Percentiles rank a stretch among this genome's conserved stretches.
These are phyloP conservation scores for Ennomos erosarius DNA, from an alignment of 2,888 invertebrate species.

Conservation along the genomic window DNA sequence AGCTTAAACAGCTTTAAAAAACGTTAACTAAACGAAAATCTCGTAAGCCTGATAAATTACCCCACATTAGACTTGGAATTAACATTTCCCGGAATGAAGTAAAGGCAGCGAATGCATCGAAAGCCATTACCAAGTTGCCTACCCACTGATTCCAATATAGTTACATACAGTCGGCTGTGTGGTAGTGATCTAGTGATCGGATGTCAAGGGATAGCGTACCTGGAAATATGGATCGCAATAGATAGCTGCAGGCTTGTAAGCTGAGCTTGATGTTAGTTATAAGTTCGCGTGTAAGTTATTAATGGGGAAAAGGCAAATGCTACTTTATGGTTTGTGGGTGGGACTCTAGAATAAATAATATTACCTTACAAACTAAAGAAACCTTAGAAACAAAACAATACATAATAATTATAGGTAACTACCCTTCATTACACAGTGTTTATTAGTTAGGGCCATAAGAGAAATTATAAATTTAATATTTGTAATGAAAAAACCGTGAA, in stretches of 20 bases:
- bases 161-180: conserved; percentile 17
- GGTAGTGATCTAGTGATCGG: conserved; percentile 24
- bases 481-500: too few species aligned
- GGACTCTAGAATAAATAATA: too few species aligned
- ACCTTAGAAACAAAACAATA: too few species aligned
- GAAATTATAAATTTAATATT: too few species aligned
- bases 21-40: neutral
- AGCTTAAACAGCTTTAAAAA: too few species aligned
- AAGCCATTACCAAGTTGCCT: conserved; percentile 34
- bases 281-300: conserved; percentile 9
- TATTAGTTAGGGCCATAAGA: too few species aligned
- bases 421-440: too few species aligned
- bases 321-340: too few species aligned
- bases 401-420: too few species aligned
- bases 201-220: conserved; percentile 20
- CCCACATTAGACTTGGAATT: conserved; percentile 16
- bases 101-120: conserved; percentile 32
- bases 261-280: neutral
- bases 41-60: neutral
- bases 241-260: conserved; percentile 16
- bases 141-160: conserved; percentile 35
- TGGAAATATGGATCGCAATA: conserved; percentile 11
- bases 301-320: conserved; percentile 6
- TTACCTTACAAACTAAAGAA: too few species aligned
- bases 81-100: conserved; percentile 23